phyloP scores from a whole-genome alignment of 1,140 invertebrate species.

The Marisa cornuarietis region DNA sequence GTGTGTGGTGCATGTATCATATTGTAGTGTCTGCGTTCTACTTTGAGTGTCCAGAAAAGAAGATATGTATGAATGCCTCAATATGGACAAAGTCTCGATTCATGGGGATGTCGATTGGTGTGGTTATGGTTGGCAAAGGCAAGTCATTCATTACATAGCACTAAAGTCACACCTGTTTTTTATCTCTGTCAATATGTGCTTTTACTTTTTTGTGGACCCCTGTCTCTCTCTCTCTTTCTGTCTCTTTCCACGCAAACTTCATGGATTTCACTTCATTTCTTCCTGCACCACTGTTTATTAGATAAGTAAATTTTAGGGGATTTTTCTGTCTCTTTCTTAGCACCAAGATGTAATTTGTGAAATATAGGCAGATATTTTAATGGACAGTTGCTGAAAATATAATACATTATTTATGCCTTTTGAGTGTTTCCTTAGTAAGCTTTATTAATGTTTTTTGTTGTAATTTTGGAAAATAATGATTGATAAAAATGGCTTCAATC shows the following conservation, averaged over 20 bases:
- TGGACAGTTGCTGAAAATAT: too few relatives aligned
- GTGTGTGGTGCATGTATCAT: background rate
- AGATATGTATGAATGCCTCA: constrained; percentile 90
- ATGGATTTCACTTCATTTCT: background rate
- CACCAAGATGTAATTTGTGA: too few relatives aligned
- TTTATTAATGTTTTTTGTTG: too few relatives aligned
- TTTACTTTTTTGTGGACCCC: background rate
- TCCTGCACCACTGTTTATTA: background rate
- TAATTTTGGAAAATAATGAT: too few relatives aligned
- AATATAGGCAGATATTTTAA: too few relatives aligned
- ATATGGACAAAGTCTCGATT: constrained; percentile 99
- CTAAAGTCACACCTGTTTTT: too few relatives aligned
- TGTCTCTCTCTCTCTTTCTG: constrained; percentile 7
- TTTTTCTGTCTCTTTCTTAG: too few relatives aligned
- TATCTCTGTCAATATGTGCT: background rate
- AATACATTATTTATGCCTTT: too few relatives aligned
- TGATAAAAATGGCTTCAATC: too few relatives aligned
- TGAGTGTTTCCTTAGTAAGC: too few relatives aligned
- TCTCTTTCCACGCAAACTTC: background rate
- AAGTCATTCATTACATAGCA: constrained; percentile 10
- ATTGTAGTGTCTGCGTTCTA: constrained; percentile 68
- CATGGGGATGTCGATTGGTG: constrained; percentile 90
- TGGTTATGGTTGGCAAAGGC: constrained; percentile 70
- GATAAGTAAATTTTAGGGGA: too few relatives aligned
- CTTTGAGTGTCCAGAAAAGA: constrained; percentile 90